phyloP scores from a whole-genome alignment of 2,797 vertebrate genomes.

The Chloroceryle amazona region DNA sequence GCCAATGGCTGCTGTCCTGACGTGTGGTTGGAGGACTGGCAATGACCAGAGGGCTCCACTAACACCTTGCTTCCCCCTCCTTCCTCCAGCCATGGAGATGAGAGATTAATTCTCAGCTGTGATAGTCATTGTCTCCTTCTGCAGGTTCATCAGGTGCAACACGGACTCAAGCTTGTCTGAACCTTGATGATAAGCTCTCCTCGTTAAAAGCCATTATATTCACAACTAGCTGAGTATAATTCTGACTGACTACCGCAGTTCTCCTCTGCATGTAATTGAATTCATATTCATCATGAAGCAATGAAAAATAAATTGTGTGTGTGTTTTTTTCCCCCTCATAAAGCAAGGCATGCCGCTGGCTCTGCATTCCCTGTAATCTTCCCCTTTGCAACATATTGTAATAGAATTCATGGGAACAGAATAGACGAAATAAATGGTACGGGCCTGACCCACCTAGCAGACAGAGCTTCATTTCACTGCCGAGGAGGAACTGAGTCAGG shows the following conservation, averaged over 20 bases:
- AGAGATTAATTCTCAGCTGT: constrained; percentile 11
- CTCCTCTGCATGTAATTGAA: constrained; percentile 75
- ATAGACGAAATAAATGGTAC: constrained; percentile 14
- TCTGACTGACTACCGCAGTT: constrained; percentile 66
- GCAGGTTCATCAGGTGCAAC: constrained; percentile 62
- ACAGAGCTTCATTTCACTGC: constrained; percentile 53
- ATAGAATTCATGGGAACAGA: constrained; percentile 69
- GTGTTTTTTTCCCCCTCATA: constrained; percentile 54
- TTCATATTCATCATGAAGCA: constrained; percentile 76
- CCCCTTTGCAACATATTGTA: constrained; percentile 42
- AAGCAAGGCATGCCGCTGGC: constrained; percentile 56
- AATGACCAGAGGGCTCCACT: neutral
- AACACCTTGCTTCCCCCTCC: neutral
- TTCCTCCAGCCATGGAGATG: neutral
- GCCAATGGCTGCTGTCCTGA: neutral
- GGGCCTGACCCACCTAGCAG: constrained; percentile 65
- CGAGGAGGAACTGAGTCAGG: constrained; percentile 28
- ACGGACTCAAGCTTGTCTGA: constrained; percentile 64
- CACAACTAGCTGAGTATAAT: constrained; percentile 53
- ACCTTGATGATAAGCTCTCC: constrained; percentile 76
- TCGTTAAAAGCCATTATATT: constrained; percentile 72
- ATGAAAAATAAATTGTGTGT: constrained; percentile 75
- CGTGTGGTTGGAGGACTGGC: neutral
- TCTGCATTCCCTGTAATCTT: constrained; percentile 63
- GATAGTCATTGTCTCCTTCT: neutral